phyloP scores from a whole-genome alignment of 2,888 invertebrate species.

The Rhingia rostrata region DNA sequence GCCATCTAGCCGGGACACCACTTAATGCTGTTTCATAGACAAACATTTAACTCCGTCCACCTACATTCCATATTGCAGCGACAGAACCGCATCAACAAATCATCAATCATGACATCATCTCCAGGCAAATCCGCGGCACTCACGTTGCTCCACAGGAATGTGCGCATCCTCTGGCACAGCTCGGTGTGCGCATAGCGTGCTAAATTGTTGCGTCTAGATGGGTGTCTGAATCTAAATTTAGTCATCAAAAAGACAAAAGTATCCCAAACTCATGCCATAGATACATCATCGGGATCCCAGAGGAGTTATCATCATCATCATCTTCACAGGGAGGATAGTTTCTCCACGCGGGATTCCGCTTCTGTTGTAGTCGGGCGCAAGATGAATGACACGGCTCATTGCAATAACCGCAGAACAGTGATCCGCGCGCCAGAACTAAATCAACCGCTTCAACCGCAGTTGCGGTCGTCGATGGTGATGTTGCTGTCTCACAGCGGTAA shows the following conservation, averaged over 20 bases:
- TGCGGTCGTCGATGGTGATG: slow-evolving; percentile 4
- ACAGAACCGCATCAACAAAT: slow-evolving; percentile 55
- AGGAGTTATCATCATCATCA: slow-evolving; percentile 44
- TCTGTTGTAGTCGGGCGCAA: slow-evolving; percentile 51
- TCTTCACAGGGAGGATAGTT: slow-evolving; percentile 19
- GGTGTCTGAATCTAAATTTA: slow-evolving; percentile 71
- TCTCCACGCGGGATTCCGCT: slow-evolving; percentile 19
- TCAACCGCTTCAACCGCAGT: slow-evolving; percentile 29
- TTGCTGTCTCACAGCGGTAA: slow-evolving; percentile 26
- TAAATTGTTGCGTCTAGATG: slow-evolving; percentile 68
- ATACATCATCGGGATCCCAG: slow-evolving; percentile 52
- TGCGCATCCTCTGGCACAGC: slow-evolving; percentile 7
- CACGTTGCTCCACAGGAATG: slow-evolving; percentile 2
- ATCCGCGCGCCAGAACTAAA: slow-evolving; percentile 69
- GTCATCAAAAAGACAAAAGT: slow-evolving; percentile 47
- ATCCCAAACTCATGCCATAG: slow-evolving; percentile 52
- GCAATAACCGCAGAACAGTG: slow-evolving; percentile 67
- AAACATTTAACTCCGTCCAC: slow-evolving; percentile 63
- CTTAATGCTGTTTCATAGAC: slow-evolving; percentile 23
- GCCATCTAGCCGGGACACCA: slow-evolving; percentile 16
- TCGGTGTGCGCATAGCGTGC: slow-evolving; percentile 49
- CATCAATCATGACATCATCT: slow-evolving; percentile 69
- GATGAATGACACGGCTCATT: slow-evolving; percentile 71
- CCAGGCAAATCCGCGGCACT: neutral
- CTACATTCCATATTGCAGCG: slow-evolving; percentile 39